Evolutionary conservation across 2,888 invertebrate genomes (phyloP), one percentile per base, ranked within the genome.

Genomic region (Cosmia pyralina): DNA sequence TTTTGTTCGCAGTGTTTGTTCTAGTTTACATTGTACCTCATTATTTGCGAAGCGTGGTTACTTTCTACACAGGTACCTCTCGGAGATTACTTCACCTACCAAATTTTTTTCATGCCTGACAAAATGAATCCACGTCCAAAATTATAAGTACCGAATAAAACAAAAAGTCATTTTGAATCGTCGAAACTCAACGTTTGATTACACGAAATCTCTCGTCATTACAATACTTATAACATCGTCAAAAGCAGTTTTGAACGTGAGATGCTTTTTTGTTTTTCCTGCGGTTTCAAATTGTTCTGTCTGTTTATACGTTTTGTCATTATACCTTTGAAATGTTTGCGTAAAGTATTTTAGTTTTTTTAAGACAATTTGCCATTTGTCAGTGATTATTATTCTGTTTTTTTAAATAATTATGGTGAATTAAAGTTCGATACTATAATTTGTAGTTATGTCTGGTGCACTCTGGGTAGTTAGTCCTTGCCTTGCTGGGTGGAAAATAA

Each of bases 111-210:
- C 17, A 34, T 11, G 15, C 13, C 13, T 6, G 11, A 44, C 22
- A 69, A 50, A 64, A 67, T 64, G 1, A 65, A 19, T 55, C 5
- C 22, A 55, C 57, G 13, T 22, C 46, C 19, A 48, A 74, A 75
- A 79, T 65, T 65, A 57, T 38, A 64, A 77, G 22, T 64, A 53
- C 46, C 5, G 50, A 38, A 66, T 59, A 44, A 52, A 67, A 69
- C 69, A 82, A 84, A 84, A 83, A 79, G 41, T 17, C 3, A 38
- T 52, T 72, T 65, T 44, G 75, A 72, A 77, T 79, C 77, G 72
- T 82, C 77, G 57, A 77, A 82, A 77, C 63, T 72, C 69, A 53
- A 74, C n/a, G 65, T 75, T 82, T 82, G 80, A 83, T 82, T 74
- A 62, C 73, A 72, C 57, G 3, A 83, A 79, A 72, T 65, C 48